A percentile compares a stretch with the other conserved stretches of the same genome.
phyloP scores from a whole-genome alignment of 2,797 vertebrate genomes.

The Manis javanica region DNA sequence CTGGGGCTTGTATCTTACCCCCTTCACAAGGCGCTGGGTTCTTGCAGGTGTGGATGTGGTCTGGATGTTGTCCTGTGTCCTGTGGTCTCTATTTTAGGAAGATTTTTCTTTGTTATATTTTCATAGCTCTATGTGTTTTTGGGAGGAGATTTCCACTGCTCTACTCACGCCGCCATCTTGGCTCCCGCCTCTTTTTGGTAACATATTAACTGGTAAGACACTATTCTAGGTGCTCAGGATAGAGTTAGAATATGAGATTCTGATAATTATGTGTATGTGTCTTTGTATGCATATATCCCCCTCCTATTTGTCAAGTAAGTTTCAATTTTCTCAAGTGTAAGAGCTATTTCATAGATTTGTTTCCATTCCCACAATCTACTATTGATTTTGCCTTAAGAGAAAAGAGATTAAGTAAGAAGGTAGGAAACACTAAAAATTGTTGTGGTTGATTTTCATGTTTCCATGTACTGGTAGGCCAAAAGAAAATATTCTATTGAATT shows the following conservation, averaged over 20 bases:
- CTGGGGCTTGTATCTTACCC: too few species aligned
- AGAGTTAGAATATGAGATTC: neutral
- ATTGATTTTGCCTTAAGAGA: neutral
- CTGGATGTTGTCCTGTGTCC: too few species aligned
- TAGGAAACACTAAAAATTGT: neutral
- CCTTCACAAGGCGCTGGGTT: too few species aligned
- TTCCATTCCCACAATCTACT: neutral
- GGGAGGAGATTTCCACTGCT: too few species aligned
- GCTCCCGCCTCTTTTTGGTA: too few species aligned
- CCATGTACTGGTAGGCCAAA: neutral
- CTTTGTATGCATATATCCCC: neutral
- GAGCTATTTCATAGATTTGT: neutral
- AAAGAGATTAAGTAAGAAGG: neutral
- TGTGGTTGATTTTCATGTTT: neutral
- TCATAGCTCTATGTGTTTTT: too few species aligned
- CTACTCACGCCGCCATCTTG: too few species aligned
- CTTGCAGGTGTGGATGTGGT: too few species aligned
- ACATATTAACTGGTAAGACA: neutral
- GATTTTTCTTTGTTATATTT: too few species aligned
- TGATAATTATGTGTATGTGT: neutral
- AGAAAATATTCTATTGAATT: neutral
- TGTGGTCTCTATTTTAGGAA: too few species aligned
- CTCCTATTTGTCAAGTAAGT: neutral
- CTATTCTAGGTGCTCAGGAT: neutral
- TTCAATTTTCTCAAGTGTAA: slow-evolving; percentile 38